A percentile compares a stretch with the other conserved stretches of the same genome.
Evolutionary conservation across 30 jellyfish, hydroid and myxozoan genomes (phyloP).

Genomic region (Chrysaora quinquecirrha): DNA sequence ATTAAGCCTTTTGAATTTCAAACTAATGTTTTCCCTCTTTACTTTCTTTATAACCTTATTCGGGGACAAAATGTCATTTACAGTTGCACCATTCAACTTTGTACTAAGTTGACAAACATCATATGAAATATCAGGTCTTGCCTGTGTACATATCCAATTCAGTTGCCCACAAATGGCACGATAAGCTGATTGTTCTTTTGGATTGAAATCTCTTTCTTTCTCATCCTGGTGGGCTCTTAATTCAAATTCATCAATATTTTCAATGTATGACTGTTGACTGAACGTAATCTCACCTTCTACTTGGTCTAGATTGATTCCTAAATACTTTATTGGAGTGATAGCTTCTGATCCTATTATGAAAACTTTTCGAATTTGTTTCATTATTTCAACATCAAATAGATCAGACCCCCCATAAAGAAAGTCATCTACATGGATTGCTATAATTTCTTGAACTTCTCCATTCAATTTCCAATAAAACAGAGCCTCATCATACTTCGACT

Average conservation of each 20-base stretch:
- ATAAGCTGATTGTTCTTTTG: constrained; percentile 24
- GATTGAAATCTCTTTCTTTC: constrained; percentile 14
- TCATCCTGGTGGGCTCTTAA: constrained; percentile 47
- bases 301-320: constrained; percentile 19
- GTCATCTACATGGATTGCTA: constrained; percentile 14
- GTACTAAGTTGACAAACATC: constrained; percentile 39
- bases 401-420: constrained; percentile 22
- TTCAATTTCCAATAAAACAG: constrained; percentile 21
- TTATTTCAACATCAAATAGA: neutral
- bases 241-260: constrained; percentile 1
- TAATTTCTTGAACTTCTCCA: constrained; percentile 21
- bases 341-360: constrained; percentile 15
- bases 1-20: neutral
- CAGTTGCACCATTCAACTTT: constrained; percentile 40
- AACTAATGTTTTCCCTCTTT: constrained; percentile 11
- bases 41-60: constrained; percentile 41
- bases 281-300: constrained; percentile 6
- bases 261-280: constrained; percentile 42
- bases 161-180: constrained; percentile 43
- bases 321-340: neutral
- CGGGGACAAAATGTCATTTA: constrained; percentile 41
- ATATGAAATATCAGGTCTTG: constrained; percentile 39
- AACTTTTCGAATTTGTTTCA: constrained; percentile 1
- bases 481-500: constrained; percentile 42
- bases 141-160: constrained; percentile 23